phyloP scores from a whole-genome alignment of 2,113 vertebrate genomes.

The Pseudorectes ferrugineus region DNA sequence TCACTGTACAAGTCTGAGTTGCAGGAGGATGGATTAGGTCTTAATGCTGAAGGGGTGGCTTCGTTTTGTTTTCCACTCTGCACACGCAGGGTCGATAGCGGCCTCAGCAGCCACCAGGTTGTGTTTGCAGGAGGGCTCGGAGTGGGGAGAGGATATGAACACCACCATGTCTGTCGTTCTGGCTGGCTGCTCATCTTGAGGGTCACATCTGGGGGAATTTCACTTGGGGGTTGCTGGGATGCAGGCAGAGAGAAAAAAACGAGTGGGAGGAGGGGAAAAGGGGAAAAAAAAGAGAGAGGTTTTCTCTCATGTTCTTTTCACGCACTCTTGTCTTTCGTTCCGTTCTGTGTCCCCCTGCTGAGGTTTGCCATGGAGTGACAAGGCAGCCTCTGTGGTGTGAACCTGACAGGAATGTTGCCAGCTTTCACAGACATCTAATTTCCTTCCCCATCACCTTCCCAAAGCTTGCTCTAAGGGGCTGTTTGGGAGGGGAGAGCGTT shows the following conservation, averaged over 20 bases:
- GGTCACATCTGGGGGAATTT: neutral
- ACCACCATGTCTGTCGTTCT: neutral
- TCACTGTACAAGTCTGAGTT: neutral
- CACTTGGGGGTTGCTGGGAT: neutral
- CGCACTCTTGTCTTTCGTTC: neutral
- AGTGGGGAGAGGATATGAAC: too few relatives aligned
- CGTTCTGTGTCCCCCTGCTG: neutral
- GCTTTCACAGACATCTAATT: neutral
- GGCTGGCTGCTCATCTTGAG: neutral
- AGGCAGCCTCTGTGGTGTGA: neutral
- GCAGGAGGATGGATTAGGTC: conserved; percentile 4
- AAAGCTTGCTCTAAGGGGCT: neutral
- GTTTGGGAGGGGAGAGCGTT: neutral
- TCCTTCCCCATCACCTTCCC: neutral
- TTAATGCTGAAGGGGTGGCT: neutral
- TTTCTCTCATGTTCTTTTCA: neutral
- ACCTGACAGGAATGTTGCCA: neutral
- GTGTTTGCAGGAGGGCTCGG: too few relatives aligned
- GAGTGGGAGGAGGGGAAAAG: too few relatives aligned
- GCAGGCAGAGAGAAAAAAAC: neutral
- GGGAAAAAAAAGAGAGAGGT: neutral
- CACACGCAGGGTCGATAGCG: neutral
- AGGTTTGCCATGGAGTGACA: neutral
- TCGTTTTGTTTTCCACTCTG: neutral
- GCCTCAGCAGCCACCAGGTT: neutral